phyloP scores from a whole-genome alignment of 2,888 invertebrate genomes.

The Cosmia trapezina region DNA sequence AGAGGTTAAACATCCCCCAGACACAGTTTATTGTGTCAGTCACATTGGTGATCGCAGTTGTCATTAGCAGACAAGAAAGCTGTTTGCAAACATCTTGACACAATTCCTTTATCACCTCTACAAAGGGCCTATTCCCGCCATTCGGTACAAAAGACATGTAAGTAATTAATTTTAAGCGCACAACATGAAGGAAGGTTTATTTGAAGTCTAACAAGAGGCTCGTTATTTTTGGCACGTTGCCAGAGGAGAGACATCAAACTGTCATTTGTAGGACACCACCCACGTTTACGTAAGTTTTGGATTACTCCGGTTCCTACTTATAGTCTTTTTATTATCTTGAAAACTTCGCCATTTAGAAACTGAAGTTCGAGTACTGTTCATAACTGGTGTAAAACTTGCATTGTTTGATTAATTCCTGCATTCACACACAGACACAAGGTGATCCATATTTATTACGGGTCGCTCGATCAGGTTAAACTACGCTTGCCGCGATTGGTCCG shows the following conservation, averaged over 20 bases:
- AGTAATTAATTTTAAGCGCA: conserved; percentile 53
- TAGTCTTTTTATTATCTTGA: conserved; percentile 50
- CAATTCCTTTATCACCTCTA: conserved; percentile 30
- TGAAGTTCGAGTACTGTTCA: conserved; percentile 17
- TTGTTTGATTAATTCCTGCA: conserved; percentile 21
- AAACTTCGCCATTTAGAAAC: conserved; percentile 49
- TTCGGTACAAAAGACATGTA: conserved; percentile 41
- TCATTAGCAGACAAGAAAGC: conserved; percentile 22
- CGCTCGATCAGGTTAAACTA: too few species aligned
- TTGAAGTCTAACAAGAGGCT: conserved; percentile 54
- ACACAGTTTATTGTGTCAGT: too few species aligned
- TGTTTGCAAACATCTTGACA: conserved; percentile 42
- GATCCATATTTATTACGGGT: too few species aligned
- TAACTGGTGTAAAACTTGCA: conserved; percentile 9
- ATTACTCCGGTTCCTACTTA: conserved; percentile 54
- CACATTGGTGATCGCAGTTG: not conserved
- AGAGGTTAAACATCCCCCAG: too few species aligned
- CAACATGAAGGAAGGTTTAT: conserved; percentile 55
- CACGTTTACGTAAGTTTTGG: conserved; percentile 57
- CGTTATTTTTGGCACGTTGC: conserved; percentile 64
- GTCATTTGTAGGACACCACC: conserved; percentile 62
- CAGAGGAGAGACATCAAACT: conserved; percentile 63
- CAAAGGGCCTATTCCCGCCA: conserved; percentile 14
- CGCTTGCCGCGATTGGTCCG: too few species aligned
- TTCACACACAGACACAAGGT: too few species aligned